Evolutionary conservation across 2,888 invertebrate species (phyloP), one percentile per base, ranked within the genome.

Genomic region (Cryptocheilus praepositus): DNA sequence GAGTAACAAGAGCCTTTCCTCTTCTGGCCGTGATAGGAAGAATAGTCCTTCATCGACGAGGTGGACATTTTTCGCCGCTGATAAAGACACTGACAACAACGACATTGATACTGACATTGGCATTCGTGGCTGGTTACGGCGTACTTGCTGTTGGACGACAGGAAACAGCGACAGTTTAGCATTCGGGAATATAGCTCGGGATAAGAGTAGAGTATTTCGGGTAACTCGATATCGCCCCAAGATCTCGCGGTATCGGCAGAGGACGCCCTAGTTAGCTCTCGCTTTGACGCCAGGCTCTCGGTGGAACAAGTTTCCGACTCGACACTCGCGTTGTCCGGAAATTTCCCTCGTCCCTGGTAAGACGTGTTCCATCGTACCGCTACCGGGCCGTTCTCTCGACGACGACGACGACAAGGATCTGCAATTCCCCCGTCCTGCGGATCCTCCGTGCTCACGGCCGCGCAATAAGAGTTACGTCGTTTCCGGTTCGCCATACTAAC

Each of bases 381-480:
- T 44, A 57, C 46, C 65, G 62, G 64, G 0, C 11, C 16, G 19
- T 22, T 25, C 45, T 19, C 22, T 0, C 59, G 64, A 19, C 61
- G 56, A 49, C 16, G 49, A 1, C 16, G 15, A 49, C 49, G 49
- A 16, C 49, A n/a, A n/a, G 16, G 18, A 7, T 16, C 21, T 3
- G 25, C 5, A 22, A 21, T 21, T 52, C 18, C 76, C n/a, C 67
- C 60, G 52, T 36, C 36, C 36, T 61, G 61, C 15, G 64, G 58
- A 19, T 78, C 74, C 61, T 77, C 77, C 45, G 81, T 78, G 56
- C 70, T 70, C 71, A 85, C 76, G 28, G 85, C 85, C 13, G 73
- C 80, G 66, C 69, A 78, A 67, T 86, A 86, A 28, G 85, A 86
- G 65, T 82, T 70, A 51, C 86, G 81, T 53, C 85, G 83, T 45